Base-by-base conservation (phyloP, 2,797 vertebrate genomes). In the Sebastes iracundus region DNA sequence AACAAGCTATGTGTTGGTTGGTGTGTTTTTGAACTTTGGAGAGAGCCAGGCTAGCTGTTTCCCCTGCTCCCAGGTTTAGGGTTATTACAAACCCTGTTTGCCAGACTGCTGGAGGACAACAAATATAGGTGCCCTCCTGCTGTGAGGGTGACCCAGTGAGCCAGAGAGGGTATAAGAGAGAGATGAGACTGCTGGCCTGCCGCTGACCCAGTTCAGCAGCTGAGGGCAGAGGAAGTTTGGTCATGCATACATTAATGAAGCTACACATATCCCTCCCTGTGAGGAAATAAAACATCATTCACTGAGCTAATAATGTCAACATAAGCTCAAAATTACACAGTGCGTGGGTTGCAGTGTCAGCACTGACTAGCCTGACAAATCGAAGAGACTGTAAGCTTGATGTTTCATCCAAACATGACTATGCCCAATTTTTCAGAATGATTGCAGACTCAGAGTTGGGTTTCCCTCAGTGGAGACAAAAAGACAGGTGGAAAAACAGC, bases 151-250 rank as follows among this genome's bases (percentile, higher is more conserved):
- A 67, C 49, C 68, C 27, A 23, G 63, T 53, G 81, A 88, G 53
- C 73, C 72, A 38, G 71, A 13, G 56, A 87, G 81, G 72, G 35
- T 61, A 20, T 22, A 42, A 11, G 7, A 33, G 10, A 62, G 69
- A 68, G 56, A 63, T 22, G 56, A 78, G 75, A 32, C n/a, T 42
- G 53, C 23, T 30, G 63, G 61, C 69, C 79, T 13, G 46, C 77
- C 4, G 35, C 78, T 92, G 87, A 91, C 85, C 90, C 80, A 87
- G n/a, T 84, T 85, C 75, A 83, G 64, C 63, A 33, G 76, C 66
- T 5, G 38, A 78, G 28, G 63, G n/a, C 42, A 2, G 33, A 61
- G 6, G 58, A 77, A 81, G 80, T 52, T 32, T 64, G 77, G 61
- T 75, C 85, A 87, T 52, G 59, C 72, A 83, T 78, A 49, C 84